These are phyloP conservation scores for Anabas testudineus DNA, from an alignment of 2,797 vertebrate genomes.

Conservation along the genomic window DNA sequence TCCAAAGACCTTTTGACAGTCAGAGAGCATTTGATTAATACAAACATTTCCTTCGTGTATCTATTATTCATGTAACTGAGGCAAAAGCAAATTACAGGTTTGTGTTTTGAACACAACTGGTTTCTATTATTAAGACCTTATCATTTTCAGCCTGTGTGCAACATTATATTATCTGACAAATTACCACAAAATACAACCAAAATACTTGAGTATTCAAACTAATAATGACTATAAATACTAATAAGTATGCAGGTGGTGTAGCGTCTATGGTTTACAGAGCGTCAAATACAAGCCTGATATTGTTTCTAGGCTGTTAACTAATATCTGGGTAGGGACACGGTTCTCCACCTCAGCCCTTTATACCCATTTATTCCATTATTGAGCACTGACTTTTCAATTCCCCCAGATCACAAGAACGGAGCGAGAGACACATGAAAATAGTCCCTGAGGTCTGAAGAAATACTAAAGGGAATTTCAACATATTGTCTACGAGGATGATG, in stretches of 20 bases:
- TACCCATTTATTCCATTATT: conserved; percentile 78
- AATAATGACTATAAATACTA: background rate
- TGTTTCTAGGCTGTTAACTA: conserved; percentile 45
- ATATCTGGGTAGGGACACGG: conserved; percentile 38
- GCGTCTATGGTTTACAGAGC: background rate
- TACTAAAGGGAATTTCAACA: conserved; percentile 71
- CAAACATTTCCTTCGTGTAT: background rate
- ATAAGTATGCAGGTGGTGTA: background rate
- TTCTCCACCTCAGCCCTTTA: conserved; percentile 48
- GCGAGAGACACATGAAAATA: conserved; percentile 69
- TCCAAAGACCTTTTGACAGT: background rate
- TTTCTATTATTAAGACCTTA: too few species aligned
- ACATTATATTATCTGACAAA: background rate
- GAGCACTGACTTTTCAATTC: conserved; percentile 75
- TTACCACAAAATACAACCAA: background rate
- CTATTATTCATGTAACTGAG: background rate
- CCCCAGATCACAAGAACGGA: conserved; percentile 58
- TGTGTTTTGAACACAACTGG: too few species aligned
- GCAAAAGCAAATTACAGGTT: background rate
- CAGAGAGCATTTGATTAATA: conserved; percentile 3
- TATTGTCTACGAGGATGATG: conserved; percentile 54
- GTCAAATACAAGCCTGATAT: conserved; percentile 21
- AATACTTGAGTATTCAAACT: background rate
- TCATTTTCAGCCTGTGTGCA: background rate
- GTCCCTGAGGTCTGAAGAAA: conserved; percentile 65